A percentile compares a stretch with the other conserved stretches of the same genome.
Conservation (phyloP, 53 echinoderm and acorn worm genomes). For the Echinometra lucunter region DNA sequence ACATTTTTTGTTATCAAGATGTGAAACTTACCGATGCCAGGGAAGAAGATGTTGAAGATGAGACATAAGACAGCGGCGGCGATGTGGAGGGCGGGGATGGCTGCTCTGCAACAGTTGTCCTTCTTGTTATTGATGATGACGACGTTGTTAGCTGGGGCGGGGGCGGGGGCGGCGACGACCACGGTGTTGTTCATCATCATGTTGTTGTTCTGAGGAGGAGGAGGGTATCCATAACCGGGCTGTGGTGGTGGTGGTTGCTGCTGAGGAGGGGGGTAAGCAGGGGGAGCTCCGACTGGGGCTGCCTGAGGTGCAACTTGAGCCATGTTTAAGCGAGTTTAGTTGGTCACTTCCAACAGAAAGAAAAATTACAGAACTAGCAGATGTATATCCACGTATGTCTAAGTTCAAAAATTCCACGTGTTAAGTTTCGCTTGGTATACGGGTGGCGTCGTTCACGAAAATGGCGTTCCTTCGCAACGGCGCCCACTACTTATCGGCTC, state of each 20-base stretch:
- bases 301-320: neutral
- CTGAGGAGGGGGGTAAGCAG: slow-evolving; percentile 16
- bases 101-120: slow-evolving; percentile 73
- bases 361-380: neutral
- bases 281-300: neutral
- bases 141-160: slow-evolving; percentile 7
- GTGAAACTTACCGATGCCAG: slow-evolving; percentile 78
- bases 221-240: slow-evolving; percentile 27
- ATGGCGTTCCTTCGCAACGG: slow-evolving; percentile 16
- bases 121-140: slow-evolving; percentile 68
- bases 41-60: slow-evolving; percentile 80
- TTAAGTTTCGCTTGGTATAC: neutral
- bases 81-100: slow-evolving; percentile 83
- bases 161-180: slow-evolving; percentile 20
- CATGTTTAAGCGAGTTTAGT: neutral
- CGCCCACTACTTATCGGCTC: neutral
- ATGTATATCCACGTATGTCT: neutral
- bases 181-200: slow-evolving; percentile 55
- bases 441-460: neutral
- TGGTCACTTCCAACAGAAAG: neutral
- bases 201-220: slow-evolving; percentile 55
- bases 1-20: neutral
- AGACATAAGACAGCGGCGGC: slow-evolving; percentile 78
- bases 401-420: neutral
- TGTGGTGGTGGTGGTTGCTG: neutral